These are phyloP conservation scores for Batillaria attramentaria DNA, from an alignment of 1,140 invertebrate species.

Conservation along the genomic window DNA sequence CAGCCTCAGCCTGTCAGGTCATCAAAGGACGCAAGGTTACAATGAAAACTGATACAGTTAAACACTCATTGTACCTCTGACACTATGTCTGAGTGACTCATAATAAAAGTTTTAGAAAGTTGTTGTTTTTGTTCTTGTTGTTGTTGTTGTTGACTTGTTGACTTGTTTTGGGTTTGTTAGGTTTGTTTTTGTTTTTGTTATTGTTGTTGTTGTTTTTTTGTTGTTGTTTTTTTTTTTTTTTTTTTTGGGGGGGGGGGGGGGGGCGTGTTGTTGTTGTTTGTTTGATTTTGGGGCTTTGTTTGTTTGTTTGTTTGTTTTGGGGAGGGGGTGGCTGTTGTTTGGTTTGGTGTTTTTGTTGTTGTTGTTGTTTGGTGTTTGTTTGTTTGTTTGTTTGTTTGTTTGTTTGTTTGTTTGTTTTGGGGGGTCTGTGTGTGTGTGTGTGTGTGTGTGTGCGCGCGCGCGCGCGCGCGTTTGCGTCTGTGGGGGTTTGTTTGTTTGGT, in stretches of 20 bases:
- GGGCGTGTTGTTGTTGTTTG: background rate
- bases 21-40: too few relatives aligned
- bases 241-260: background rate
- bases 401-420: background rate
- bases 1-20: too few relatives aligned
- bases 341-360: too few relatives aligned
- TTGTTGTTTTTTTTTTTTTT: background rate
- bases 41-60: too few relatives aligned
- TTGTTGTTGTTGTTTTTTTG: too few relatives aligned
- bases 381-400: background rate
- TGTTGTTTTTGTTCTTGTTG: too few relatives aligned
- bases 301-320: background rate
- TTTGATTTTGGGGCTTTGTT: background rate
- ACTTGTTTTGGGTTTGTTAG: too few relatives aligned
- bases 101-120: too few relatives aligned
- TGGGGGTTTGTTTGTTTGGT: background rate
- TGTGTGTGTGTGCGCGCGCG: background rate
- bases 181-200: background rate
- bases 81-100: too few relatives aligned
- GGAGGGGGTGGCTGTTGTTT: background rate
- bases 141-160: too few relatives aligned
- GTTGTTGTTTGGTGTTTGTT: too few relatives aligned
- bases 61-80: too few relatives aligned
- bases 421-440: background rate
- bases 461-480: background rate